phyloP scores from a whole-genome alignment of 2,888 invertebrate genomes.

The Lottia gigantea region DNA sequence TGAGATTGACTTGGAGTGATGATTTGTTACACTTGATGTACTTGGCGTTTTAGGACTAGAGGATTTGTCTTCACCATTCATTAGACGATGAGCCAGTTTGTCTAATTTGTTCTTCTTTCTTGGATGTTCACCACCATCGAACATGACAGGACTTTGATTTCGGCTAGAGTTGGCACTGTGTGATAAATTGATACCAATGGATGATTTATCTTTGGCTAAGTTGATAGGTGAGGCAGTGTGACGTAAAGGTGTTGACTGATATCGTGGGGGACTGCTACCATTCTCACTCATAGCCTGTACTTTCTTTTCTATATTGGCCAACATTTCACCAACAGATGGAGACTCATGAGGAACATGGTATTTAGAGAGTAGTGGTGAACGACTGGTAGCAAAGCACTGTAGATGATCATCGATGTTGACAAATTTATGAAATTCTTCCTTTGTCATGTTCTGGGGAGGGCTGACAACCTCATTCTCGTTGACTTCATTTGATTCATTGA shows the following conservation, averaged over 20 bases:
- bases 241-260: neutral
- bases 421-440: neutral
- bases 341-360: neutral
- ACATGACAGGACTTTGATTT: slow-evolving; percentile 8
- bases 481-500: neutral
- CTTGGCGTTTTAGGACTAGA: slow-evolving; percentile 1
- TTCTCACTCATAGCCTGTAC: neutral
- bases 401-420: slow-evolving; percentile 5
- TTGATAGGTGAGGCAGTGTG: neutral
- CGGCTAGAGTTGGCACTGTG: slow-evolving; percentile 7
- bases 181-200: neutral
- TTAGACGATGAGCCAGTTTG: neutral
- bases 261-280: neutral
- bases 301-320: neutral
- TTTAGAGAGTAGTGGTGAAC: neutral
- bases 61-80: slow-evolving; percentile 5
- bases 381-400: neutral
- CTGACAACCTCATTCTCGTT: neutral
- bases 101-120: neutral
- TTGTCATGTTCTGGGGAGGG: neutral
- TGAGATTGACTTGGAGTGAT: neutral
- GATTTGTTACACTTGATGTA: neutral
- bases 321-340: neutral
- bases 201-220: slow-evolving; percentile 5
- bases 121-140: neutral